Percentiles rank a stretch among this genome's conserved stretches.
Conservation (phyloP, 2,888 invertebrate genomes). For the Siphlonurus alternatus region DNA sequence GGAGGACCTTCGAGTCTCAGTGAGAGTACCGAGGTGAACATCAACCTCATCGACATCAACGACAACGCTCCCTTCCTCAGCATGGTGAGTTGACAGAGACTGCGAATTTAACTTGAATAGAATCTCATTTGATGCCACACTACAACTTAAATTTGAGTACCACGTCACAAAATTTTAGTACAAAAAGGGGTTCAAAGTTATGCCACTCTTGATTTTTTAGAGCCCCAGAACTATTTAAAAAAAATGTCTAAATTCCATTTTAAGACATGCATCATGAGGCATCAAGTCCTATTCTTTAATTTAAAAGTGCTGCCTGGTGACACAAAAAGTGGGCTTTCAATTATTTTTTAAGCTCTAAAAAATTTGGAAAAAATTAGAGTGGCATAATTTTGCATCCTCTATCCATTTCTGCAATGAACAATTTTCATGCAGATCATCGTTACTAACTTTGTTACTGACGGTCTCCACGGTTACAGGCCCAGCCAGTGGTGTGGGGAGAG, state of each 20-base stretch:
- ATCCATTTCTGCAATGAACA: no score
- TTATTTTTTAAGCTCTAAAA: not conserved
- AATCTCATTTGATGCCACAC: no score
- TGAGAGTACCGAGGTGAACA: slow-evolving; percentile 47
- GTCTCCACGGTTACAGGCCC: slow-evolving; percentile 33
- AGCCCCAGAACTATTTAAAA: no score
- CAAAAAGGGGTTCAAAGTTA: not conserved
- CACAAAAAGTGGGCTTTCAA: not conserved
- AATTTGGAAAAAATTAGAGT: no score
- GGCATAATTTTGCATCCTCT: no score
- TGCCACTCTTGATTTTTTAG: slow-evolving; percentile 9
- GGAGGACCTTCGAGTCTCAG: slow-evolving; percentile 40
- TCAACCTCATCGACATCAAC: slow-evolving; percentile 59
- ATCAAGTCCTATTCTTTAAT: no score
- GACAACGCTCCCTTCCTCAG: slow-evolving; percentile 84
- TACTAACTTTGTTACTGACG: not conserved
- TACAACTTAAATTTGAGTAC: not conserved
- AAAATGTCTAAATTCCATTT: no score
- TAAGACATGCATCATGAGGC: no score
- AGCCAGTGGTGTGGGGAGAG: slow-evolving; percentile 73
- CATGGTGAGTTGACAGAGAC: slow-evolving; percentile 47
- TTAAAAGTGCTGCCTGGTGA: no score
- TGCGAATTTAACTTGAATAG: not conserved
- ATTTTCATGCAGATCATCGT: no score
- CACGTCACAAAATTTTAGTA: not conserved